Percentiles rank a stretch among this genome's conserved stretches.
These are phyloP conservation scores for Andricus curvator DNA, from an alignment of 2,888 invertebrate species.

Conservation along the genomic window DNA sequence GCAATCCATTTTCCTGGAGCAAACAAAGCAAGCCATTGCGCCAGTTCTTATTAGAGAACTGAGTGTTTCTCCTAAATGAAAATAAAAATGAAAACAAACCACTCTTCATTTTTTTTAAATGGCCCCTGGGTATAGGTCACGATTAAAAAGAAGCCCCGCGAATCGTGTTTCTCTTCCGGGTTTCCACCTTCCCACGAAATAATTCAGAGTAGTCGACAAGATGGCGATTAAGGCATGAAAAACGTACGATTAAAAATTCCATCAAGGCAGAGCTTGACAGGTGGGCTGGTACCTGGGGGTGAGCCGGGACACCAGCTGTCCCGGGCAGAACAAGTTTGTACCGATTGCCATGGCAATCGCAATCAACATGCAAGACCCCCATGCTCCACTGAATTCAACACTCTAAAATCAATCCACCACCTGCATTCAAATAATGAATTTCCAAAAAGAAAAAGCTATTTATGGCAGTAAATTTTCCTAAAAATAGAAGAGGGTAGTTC, in stretches of 20 bases:
- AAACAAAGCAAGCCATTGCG: constrained; percentile 3
- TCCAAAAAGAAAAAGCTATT: neutral
- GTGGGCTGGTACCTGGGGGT: constrained; percentile 64
- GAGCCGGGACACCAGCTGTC: constrained; percentile 68
- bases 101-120: neutral
- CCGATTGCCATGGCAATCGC: constrained; percentile 43
- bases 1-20: constrained; percentile 1
- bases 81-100: neutral
- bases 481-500: constrained; percentile 6
- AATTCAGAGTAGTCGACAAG: constrained; percentile 21
- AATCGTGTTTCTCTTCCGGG: neutral
- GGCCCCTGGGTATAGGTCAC: constrained; percentile 37
- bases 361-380: constrained; percentile 8
- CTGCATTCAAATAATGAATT: constrained; percentile 5
- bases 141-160: neutral
- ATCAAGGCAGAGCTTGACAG: constrained; percentile 73
- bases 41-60: neutral
- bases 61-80: constrained; percentile 9
- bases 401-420: constrained; percentile 4
- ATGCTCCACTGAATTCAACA: neutral
- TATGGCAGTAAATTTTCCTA: neutral
- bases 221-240: constrained; percentile 46
- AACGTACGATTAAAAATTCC: constrained; percentile 73
- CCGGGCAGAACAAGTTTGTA: constrained; percentile 61
- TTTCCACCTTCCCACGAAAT: constrained; percentile 1